Conservation (phyloP, 1,140 invertebrate genomes). For the Eubasilissa regina region DNA sequence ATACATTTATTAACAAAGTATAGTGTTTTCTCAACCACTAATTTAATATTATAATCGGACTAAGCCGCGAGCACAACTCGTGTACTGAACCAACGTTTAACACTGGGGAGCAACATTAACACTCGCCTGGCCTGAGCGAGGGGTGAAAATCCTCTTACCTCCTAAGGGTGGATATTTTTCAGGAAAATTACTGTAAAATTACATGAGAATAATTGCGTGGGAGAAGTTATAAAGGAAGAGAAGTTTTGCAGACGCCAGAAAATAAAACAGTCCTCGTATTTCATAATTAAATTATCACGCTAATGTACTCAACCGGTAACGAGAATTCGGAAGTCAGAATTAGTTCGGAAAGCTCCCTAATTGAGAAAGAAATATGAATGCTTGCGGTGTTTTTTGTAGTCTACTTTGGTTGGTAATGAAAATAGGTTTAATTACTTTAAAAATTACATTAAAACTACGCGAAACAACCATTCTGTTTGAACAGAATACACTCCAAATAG, state of each 20-base stretch:
- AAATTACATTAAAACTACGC: too few relatives aligned
- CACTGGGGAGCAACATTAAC: background rate
- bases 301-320: background rate
- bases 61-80: too few relatives aligned
- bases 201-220: conserved; percentile 54
- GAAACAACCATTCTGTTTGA: too few relatives aligned
- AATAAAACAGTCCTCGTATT: conserved; percentile 10
- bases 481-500: too few relatives aligned
- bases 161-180: conserved; percentile 43
- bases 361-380: too few relatives aligned
- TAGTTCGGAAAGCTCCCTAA: background rate
- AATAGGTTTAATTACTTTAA: too few relatives aligned
- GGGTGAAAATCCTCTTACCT: background rate
- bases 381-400: too few relatives aligned
- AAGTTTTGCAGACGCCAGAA: conserved; percentile 51
- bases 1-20: too few relatives aligned
- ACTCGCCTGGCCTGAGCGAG: background rate
- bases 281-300: conserved; percentile 19
- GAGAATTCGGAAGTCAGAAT: background rate
- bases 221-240: conserved; percentile 45
- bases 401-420: too few relatives aligned
- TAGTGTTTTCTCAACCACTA: too few relatives aligned
- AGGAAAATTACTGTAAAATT: conserved; percentile 51
- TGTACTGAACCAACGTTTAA: background rate
- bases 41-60: too few relatives aligned